phyloP scores from a whole-genome alignment of 2,888 invertebrate genomes.

The Drosophila austrosaltans region DNA sequence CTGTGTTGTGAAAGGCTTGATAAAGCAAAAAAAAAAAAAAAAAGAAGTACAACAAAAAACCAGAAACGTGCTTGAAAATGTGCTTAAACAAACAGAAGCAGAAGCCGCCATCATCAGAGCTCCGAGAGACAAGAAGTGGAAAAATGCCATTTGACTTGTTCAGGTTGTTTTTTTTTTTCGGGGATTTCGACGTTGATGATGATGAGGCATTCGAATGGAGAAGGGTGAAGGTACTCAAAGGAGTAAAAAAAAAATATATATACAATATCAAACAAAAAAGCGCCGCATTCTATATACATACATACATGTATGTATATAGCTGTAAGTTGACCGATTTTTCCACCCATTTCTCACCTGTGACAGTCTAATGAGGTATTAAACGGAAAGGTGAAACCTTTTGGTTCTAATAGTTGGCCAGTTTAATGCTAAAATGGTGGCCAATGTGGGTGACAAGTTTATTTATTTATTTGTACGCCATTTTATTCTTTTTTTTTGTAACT shows the following conservation, averaged over 20 bases:
- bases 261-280: not conserved
- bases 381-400: not conserved
- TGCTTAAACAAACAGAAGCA: conserved; percentile 67
- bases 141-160: conserved; percentile 17
- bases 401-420: too few relatives aligned
- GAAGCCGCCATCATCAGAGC: conserved; percentile 36
- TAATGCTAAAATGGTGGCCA: not conserved
- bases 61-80: conserved; percentile 42
- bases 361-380: not conserved
- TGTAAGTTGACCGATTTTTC: not conserved
- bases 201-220: conserved; percentile 9
- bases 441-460: conserved; percentile 7
- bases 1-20: conserved; percentile 40
- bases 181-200: conserved; percentile 4
- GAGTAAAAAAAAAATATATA: not conserved
- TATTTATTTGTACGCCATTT: not conserved
- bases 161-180: not conserved
- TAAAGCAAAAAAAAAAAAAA: conserved; percentile 12
- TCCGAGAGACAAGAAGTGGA: conserved; percentile 20
- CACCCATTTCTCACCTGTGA: conserved; percentile 3
- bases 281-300: not conserved
- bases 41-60: conserved; percentile 8
- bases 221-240: conserved; percentile 8
- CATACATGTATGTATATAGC: too few relatives aligned
- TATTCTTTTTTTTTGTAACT: too few relatives aligned